Conservation (phyloP, 2,113 vertebrate species). For the Xenopus borealis region DNA sequence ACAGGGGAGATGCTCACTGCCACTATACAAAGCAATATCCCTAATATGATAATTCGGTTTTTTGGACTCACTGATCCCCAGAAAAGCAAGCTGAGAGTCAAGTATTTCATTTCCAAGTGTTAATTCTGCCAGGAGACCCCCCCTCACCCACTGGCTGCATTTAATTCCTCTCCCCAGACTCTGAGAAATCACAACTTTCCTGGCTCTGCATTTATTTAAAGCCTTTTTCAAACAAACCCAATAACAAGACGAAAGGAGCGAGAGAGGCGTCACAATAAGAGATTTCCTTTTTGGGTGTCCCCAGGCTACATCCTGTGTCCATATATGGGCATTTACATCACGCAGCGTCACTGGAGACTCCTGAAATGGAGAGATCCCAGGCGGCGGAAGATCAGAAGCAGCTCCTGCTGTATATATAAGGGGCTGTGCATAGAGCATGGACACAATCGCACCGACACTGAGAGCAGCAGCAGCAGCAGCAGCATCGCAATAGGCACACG, state of each 20-base stretch:
- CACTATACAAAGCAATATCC: no score
- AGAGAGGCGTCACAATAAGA: conserved; percentile 74
- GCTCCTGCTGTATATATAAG: conserved; percentile 83
- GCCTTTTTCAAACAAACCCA: not conserved
- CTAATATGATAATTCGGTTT: no score
- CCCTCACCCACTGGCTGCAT: no score
- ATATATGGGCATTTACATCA: conserved; percentile 96
- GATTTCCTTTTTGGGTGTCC: conserved; percentile 85
- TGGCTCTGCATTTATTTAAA: conserved; percentile 26
- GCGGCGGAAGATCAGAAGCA: conserved; percentile 82
- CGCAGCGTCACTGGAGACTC: conserved; percentile 85
- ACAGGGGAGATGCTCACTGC: no score
- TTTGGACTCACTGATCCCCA: no score
- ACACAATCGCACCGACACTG: conserved; percentile 55
- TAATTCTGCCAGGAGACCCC: no score
- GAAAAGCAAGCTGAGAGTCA: no score
- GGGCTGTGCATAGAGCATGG: conserved; percentile 49
- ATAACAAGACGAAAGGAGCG: not conserved
- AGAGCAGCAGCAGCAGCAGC: conserved; percentile 31
- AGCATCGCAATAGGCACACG: not conserved
- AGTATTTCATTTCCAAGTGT: no score
- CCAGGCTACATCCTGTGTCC: conserved; percentile 95
- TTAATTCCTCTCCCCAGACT: no score
- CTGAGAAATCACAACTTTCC: conserved; percentile 30
- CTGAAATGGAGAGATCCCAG: conserved; percentile 94